Evolutionary conservation across 2,797 vertebrate species (phyloP).

Genomic region (Philypnodon macrostomus): DNA sequence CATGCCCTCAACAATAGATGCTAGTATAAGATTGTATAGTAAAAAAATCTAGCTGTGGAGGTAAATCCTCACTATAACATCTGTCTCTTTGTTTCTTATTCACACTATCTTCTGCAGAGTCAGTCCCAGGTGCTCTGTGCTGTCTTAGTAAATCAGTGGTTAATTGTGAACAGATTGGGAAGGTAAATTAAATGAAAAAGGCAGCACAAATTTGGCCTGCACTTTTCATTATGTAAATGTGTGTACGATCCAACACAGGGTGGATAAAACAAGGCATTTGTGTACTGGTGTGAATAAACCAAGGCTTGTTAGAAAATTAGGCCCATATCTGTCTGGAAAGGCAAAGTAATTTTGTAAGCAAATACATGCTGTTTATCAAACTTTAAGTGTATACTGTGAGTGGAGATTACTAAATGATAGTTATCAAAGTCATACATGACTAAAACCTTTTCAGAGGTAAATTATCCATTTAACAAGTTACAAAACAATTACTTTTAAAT

Average conservation of each 20-base stretch:
- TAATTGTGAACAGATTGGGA: constrained; percentile 52
- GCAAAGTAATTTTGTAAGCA: too few relatives aligned
- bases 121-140: constrained; percentile 20
- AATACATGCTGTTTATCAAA: too few relatives aligned
- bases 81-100: constrained; percentile 11
- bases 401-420: too few relatives aligned
- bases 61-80: background rate
- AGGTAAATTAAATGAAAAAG: constrained; percentile 42
- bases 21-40: too few relatives aligned
- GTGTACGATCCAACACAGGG: constrained; percentile 20
- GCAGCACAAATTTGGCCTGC: constrained; percentile 26
- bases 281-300: background rate
- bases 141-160: constrained; percentile 41
- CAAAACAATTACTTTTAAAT: too few relatives aligned
- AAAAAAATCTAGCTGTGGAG: too few relatives aligned
- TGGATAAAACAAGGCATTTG: constrained; percentile 10
- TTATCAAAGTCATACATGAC: too few relatives aligned
- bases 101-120: constrained; percentile 20
- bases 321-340: background rate
- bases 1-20: too few relatives aligned
- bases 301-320: background rate
- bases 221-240: constrained; percentile 34
- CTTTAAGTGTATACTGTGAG: too few relatives aligned
- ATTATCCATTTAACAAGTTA: too few relatives aligned
- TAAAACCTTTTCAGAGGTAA: too few relatives aligned